Base-by-base conservation (phyloP, 2,888 invertebrate genomes). In the Zaprionus bogoriensis region DNA sequence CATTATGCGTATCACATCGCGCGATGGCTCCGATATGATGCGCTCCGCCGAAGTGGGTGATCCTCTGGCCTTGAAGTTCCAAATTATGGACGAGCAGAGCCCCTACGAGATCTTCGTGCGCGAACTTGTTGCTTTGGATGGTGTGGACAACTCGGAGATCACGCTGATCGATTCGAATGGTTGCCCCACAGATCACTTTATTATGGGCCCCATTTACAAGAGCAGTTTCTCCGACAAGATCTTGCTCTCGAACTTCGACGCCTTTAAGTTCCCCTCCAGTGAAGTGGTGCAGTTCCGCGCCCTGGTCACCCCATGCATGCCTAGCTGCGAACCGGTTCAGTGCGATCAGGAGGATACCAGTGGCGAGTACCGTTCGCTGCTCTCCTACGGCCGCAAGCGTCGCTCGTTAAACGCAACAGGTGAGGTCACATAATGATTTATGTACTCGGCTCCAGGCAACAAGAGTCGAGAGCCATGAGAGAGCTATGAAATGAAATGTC, bases 21-120 rank as follows among this genome's bases (percentile, higher is more conserved):
- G 96, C 67, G 95, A 94, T 85, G 96, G 96, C 61, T 95, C 94
- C 85, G 96, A 96, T 77, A 95, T 96, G 70, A 95, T 97, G 92
- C 94, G 95, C 27, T 95, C 96, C 1, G 97, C 97, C 68, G 96
- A 97, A 92, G 97, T 98, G 67, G 98, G 98, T 79, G 98, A 98
- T 92, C 96, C 97, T 22, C 92, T 98, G 91, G 96, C 97, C 28
- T 93, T 98, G 55, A 94, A 96, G 89, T 98, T 98, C 92, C 97
- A 97, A 92, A 97, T 98, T 87, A 93, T 97, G 91, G 97, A 98
- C 90, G 95, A 94, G 88, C 96, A 97, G 92, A 97, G 97, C 87
- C 98, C 98, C 25, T 98, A 97, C 92, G 98, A 98, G 92, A 98
- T 98, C 88, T 98, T 98, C 90, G 97, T 98, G 27, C 94, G 97